Evolutionary conservation across 2,888 invertebrate species (phyloP), one percentile per base, ranked within the genome.

Genomic region (Ornithoptera priamus): DNA sequence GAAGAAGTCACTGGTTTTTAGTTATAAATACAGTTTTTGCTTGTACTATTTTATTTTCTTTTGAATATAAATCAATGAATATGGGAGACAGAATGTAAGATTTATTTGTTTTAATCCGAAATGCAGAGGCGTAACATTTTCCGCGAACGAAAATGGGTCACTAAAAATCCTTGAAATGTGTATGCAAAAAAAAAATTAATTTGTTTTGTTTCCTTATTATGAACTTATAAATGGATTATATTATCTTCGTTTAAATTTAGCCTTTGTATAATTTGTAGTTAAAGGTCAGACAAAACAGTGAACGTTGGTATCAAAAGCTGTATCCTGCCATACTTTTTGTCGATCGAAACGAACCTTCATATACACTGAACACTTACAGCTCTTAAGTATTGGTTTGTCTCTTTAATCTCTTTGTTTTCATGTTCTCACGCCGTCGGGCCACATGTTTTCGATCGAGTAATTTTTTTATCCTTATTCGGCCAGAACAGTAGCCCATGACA

Each of bases 391-490:
- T 79, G 76, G 75, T 77, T 82, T 86, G 84, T 86, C 75, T 82
- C 78, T 83, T 82, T 83, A 84, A 83, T 86, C 83, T 78, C 76
- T 83, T 82, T 84, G 75, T 82, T 85, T 85, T 84, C 83, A 85
- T 82, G 83, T 91, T 92, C 92, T 89, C 91, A 92, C 91, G 91
- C 85, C 83, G 79, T 76, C 65, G 73, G 72, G 81, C 89, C 92
- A 91, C 86, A 91, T 91, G 91, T 89, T 89, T 86, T 86, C 85
- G 85, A 85, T 82, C 84, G 87, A 85, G 83, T 4, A 2, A 46
- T 81, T 79, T 86, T 86, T 90, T 88, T 88, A 79, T 85, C 83
- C 82, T 85, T 85, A 81, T 85, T 85, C 80, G 76, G 79, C 77
- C 77, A 81, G 77, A 79, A 74, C 73, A 73, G 76, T 78, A 74